These are phyloP conservation scores for Neotragus pygmaeus DNA, from an alignment of 2,113 vertebrate genomes.

Conservation along the genomic window DNA sequence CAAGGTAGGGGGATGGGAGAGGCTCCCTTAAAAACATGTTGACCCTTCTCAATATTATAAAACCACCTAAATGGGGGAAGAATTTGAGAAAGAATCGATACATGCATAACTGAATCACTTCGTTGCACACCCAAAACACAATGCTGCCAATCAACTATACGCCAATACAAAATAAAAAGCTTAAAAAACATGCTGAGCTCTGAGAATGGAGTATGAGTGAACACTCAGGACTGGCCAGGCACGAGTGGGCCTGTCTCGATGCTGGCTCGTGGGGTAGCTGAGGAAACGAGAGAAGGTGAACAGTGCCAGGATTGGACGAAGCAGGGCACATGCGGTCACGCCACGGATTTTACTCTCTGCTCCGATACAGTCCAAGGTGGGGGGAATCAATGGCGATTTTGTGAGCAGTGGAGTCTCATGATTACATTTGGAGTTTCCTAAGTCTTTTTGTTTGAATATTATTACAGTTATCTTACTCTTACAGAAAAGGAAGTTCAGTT, in stretches of 20 bases:
- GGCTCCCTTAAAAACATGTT: neutral
- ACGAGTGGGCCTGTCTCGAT: neutral
- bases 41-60: neutral
- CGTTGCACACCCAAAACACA: neutral
- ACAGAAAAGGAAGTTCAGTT: neutral
- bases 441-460: neutral
- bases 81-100: neutral
- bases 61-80: neutral
- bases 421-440: neutral
- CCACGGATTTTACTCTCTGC: neutral
- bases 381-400: neutral
- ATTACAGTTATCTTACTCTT: neutral
- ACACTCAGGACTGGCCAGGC: neutral
- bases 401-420: neutral
- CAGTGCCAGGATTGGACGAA: neutral
- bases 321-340: neutral
- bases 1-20: neutral
- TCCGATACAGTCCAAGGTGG: neutral
- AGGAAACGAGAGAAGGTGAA: neutral
- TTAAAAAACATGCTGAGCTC: neutral
- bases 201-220: neutral
- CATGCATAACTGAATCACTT: neutral
- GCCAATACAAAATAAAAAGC: neutral
- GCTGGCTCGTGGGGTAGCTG: too few relatives aligned
- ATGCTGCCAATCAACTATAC: neutral